A percentile compares a stretch with the other conserved stretches of the same genome.
Evolutionary conservation across 2,888 invertebrate genomes (phyloP).

Genomic region (Agrotis exclamationis): DNA sequence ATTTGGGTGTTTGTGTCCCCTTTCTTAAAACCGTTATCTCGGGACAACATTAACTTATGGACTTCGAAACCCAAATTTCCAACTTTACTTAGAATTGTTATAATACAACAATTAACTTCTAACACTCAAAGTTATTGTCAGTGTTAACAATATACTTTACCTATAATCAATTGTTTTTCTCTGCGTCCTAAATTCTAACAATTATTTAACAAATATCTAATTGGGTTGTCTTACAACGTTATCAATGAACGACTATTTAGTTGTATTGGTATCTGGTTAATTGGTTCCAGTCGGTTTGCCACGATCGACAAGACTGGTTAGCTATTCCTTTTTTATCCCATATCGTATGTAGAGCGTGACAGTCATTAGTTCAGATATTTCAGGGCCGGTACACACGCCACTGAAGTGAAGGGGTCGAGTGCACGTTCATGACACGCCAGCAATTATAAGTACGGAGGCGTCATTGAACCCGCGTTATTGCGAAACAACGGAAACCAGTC

Average conservation of each 20-base stretch:
- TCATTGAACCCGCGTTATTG: conserved; percentile 90
- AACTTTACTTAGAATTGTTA: background rate
- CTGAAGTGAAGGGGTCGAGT: conserved; percentile 82
- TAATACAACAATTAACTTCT: background rate
- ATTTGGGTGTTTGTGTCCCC: conserved; percentile 73
- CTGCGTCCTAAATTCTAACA: conserved; percentile 1
- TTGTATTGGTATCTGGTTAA: conserved; percentile 44
- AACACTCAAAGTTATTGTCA: background rate
- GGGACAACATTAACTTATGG: conserved; percentile 30
- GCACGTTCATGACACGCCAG: conserved; percentile 84
- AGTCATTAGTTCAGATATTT: conserved; percentile 57
- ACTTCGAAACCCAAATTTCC: conserved; percentile 2
- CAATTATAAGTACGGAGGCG: conserved; percentile 87
- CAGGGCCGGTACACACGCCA: conserved; percentile 54
- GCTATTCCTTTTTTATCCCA: conserved; percentile 54
- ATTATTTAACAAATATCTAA: background rate
- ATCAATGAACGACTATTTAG: conserved; percentile 43
- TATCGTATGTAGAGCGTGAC: conserved; percentile 61
- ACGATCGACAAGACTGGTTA: conserved; percentile 39
- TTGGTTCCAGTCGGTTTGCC: conserved; percentile 49
- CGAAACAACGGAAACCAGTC: conserved; percentile 91
- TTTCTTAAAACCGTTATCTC: conserved; percentile 74
- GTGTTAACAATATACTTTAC: background rate
- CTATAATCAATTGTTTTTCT: background rate
- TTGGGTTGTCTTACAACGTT: conserved; percentile 18